These are phyloP conservation scores for Sebastes elongatus DNA, from an alignment of 2,797 vertebrate genomes.

Conservation along the genomic window DNA sequence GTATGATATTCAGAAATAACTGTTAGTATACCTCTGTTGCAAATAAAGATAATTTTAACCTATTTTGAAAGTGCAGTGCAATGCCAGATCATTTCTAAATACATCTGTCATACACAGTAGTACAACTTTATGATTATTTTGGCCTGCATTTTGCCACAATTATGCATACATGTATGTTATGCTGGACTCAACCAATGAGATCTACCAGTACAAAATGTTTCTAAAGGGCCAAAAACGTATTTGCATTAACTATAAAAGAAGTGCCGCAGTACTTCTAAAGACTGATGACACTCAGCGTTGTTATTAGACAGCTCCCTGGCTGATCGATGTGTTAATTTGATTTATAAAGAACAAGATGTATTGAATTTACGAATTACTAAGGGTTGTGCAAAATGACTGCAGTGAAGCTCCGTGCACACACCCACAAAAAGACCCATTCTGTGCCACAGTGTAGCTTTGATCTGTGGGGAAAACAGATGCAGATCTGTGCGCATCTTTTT, in stretches of 20 bases:
- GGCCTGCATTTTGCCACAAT: not conserved
- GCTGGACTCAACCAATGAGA: constrained; percentile 15
- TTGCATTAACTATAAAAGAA: constrained; percentile 51
- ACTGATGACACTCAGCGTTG: constrained; percentile 60
- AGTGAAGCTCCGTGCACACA: constrained; percentile 37
- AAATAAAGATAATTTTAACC: not conserved
- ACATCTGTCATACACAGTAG: not conserved
- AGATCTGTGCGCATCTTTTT: constrained; percentile 35
- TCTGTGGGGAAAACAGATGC: constrained; percentile 48
- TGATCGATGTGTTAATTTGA: constrained; percentile 76
- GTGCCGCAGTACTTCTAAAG: constrained; percentile 56
- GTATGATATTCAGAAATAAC: not conserved
- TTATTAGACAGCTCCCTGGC: constrained; percentile 64
- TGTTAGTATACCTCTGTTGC: not conserved
- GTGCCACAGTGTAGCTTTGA: constrained; percentile 47
- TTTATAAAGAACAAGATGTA: constrained; percentile 77
- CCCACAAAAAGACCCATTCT: constrained; percentile 51
- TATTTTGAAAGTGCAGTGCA: not conserved
- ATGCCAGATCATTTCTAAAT: not conserved
- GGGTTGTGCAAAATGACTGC: constrained; percentile 57
- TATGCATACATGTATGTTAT: not conserved
- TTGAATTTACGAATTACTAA: constrained; percentile 70
- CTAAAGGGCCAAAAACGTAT: constrained; percentile 29
- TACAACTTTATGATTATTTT: not conserved
- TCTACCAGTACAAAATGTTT: constrained; percentile 15